Evolutionary conservation across 64 coral and sea anemone species (phyloP), one percentile per base, ranked within the genome.

Genomic region (Trachythela sp.): DNA sequence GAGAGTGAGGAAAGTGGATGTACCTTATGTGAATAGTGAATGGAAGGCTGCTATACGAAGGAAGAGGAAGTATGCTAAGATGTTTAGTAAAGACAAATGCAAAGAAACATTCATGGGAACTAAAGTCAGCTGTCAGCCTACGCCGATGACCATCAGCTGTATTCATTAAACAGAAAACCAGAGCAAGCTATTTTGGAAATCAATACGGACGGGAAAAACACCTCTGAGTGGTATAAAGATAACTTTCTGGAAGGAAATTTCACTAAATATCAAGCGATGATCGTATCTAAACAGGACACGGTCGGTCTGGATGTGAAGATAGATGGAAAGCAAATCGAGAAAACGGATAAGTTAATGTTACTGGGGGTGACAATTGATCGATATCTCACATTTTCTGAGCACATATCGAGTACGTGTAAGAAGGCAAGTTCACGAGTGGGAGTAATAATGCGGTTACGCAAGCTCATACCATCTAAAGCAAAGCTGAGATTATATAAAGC

Each of bases 21-120:
- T 75, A 17, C 90, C 90, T 15, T 91, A 75, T 35, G 76, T 91
- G 59, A 87, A 84, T 1, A 11, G 15, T 0, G 90, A 86, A 77
- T 91, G 84, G 84, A 91, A 91, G 49, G 54, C 0, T 17, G 84
- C 89, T 8, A 87, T 91, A 31, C 40, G 68, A 27, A 87, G 43
- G 33, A 91, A 87, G 51, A 4, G 90, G 29, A 91, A 48, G n/a
- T 45, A 29, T 86, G 90, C 90, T 24, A 91, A 80, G 17, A 70
- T 10, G 48, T 72, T 50, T 32, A 80, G 48, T 9, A 91, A 45
- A 4, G 24, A 30, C 22, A 29, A 91, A 13, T 49, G 56, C 22
- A 8, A 86, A 37, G 90, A 86, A 20, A 52, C 32, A n/a, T n/a
- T n/a, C n/a, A 8, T 10, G 0, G 14, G 84, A 76, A n/a, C 0